phyloP scores from a whole-genome alignment of 2,888 invertebrate genomes.

The Heliconius hortense region DNA sequence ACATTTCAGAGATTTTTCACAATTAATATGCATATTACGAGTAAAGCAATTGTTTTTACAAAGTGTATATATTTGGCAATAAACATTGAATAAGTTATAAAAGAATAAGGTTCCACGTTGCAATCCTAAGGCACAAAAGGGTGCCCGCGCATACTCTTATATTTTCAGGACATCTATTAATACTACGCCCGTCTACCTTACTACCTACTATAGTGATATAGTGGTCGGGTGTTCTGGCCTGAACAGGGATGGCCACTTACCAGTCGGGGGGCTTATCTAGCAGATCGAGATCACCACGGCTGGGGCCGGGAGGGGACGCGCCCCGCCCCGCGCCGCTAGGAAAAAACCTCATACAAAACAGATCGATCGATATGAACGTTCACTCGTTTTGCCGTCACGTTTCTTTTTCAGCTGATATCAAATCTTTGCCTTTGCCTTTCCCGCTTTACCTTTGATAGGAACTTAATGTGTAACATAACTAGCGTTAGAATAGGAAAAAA shows the following conservation, averaged over 20 bases:
- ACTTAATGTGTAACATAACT: not conserved
- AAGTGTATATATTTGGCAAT: not conserved
- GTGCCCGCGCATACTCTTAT: constrained; percentile 11
- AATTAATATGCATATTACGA: not conserved
- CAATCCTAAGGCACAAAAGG: not conserved
- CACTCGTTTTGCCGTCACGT: constrained; percentile 54
- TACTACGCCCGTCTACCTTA: constrained; percentile 24
- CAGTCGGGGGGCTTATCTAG: constrained; percentile 43
- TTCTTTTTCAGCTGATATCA: constrained; percentile 53
- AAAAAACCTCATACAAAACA: constrained; percentile 74
- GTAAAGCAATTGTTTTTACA: not conserved
- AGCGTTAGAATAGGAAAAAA: not conserved
- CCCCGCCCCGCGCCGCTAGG: constrained; percentile 56
- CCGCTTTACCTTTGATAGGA: constrained; percentile 23
- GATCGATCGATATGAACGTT: constrained; percentile 72
- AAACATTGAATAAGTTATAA: constrained; percentile 6
- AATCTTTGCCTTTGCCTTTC: constrained; percentile 26
- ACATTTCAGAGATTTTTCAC: not conserved
- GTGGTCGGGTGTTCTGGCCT: constrained; percentile 24
- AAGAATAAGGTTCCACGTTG: constrained; percentile 16
- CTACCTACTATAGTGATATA: constrained; percentile 10
- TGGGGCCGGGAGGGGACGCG: constrained; percentile 50
- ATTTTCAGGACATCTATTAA: constrained; percentile 10
- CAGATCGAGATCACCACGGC: constrained; percentile 45
- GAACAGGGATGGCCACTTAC: constrained; percentile 48